Conservation (phyloP, 1,140 invertebrate genomes). For the Drosophila nebulosa region DNA sequence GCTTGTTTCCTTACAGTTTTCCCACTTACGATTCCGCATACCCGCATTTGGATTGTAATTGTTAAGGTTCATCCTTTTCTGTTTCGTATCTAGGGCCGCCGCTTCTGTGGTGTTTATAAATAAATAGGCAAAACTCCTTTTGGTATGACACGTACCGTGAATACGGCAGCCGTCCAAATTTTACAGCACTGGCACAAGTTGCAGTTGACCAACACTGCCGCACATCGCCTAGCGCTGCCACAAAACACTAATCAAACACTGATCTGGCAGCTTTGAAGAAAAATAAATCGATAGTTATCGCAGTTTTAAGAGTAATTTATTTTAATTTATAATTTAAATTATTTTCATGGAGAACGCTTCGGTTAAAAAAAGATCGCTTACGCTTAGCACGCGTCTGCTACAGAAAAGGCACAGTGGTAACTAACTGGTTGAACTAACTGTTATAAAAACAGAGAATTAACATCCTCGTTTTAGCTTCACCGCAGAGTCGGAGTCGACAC, state of each 20-base stretch:
- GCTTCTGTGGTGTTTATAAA: constrained; percentile 12
- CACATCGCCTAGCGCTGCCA: no score
- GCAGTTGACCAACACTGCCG: neutral
- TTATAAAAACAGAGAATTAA: neutral
- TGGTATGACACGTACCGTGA: neutral
- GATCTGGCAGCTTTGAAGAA: neutral
- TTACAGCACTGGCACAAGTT: neutral
- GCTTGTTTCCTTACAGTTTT: constrained; percentile 79
- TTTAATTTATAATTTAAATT: constrained; percentile 6
- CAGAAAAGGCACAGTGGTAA: constrained; percentile 71
- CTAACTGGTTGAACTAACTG: neutral
- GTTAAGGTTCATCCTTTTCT: constrained; percentile 70
- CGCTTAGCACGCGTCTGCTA: constrained; percentile 54
- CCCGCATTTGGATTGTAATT: constrained; percentile 82
- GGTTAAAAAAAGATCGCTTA: constrained; percentile 57
- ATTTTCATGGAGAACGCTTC: constrained; percentile 56
- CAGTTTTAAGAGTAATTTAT: no score
- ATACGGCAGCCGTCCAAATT: neutral
- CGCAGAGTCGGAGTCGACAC: constrained; percentile 45
- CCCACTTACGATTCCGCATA: constrained; percentile 81
- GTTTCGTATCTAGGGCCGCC: neutral
- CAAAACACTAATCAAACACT: constrained; percentile 26
- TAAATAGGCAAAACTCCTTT: constrained; percentile 36
- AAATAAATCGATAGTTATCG: no score
- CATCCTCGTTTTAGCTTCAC: constrained; percentile 47